These are phyloP conservation scores for Archips xylosteana DNA, from an alignment of 2,888 invertebrate species.

Conservation along the genomic window DNA sequence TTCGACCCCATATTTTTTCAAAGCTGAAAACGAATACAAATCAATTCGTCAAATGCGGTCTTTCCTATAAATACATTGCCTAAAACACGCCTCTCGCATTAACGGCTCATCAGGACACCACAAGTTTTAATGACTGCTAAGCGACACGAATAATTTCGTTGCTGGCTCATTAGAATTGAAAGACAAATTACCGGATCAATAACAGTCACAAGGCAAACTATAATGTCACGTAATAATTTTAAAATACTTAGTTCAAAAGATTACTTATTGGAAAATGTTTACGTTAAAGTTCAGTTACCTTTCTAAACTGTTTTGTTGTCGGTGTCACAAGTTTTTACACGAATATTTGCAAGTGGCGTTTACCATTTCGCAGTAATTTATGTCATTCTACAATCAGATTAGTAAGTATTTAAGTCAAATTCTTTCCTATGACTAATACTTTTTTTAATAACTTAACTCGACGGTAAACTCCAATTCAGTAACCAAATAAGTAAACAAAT, in stretches of 20 bases:
- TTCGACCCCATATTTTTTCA: conserved; percentile 16
- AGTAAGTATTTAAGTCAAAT: not conserved
- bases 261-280: too few relatives aligned
- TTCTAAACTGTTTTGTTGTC: not conserved
- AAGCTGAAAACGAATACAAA: conserved; percentile 19
- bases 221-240: conserved; percentile 23
- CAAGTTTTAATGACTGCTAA: conserved; percentile 39
- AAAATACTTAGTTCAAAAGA: conserved; percentile 1
- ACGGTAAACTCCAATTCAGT: too few relatives aligned
- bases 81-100: conserved; percentile 40
- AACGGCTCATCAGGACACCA: conserved; percentile 32
- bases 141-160: conserved; percentile 57
- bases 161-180: conserved; percentile 60
- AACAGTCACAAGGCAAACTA: conserved; percentile 6
- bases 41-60: conserved; percentile 30
- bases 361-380: not conserved
- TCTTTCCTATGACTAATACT: not conserved
- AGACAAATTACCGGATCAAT: conserved; percentile 53
- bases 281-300: conserved; percentile 26
- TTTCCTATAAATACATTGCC: conserved; percentile 33
- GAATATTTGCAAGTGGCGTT: not conserved
- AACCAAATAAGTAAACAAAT: too few relatives aligned
- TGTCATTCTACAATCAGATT: not conserved
- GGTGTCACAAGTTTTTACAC: not conserved
- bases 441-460: too few relatives aligned